phyloP scores from a whole-genome alignment of 2,888 invertebrate genomes.

The Coenonympha arcania region DNA sequence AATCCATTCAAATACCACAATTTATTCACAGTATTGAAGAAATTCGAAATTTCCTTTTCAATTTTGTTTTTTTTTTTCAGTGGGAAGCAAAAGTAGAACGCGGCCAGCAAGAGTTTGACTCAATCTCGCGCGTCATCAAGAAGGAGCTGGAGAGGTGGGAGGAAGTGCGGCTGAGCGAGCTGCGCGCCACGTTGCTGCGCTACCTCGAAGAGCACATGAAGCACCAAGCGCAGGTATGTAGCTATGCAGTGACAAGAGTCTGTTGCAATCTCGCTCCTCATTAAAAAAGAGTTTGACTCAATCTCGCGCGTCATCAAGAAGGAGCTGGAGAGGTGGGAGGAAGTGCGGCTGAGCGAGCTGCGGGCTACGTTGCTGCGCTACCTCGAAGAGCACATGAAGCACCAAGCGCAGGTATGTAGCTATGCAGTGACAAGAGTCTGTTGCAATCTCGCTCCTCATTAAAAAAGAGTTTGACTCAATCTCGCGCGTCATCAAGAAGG shows the following conservation, averaged over 20 bases:
- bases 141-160: conserved; percentile 96
- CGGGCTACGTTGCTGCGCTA: conserved; percentile 91
- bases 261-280: background rate
- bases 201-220: conserved; percentile 95
- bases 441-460: background rate
- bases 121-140: conserved; percentile 94
- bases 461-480: no score
- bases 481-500: no score
- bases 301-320: no score
- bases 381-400: conserved; percentile 93
- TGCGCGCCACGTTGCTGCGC: conserved; percentile 89
- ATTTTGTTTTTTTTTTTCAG: conserved; percentile 50
- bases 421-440: background rate
- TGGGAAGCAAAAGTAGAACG: conserved; percentile 98
- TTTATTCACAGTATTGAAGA: no score
- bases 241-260: background rate
- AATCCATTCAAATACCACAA: no score
- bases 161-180: conserved; percentile 87
- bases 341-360: conserved; percentile 89
- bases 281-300: no score
- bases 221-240: conserved; percentile 90
- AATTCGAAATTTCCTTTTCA: no score
- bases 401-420: conserved; percentile 87
- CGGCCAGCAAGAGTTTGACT: conserved; percentile 96
- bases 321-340: conserved; percentile 94